Evolutionary conservation across 2,113 vertebrate species (phyloP).

Genomic region (Nothocercus nigrocapillus): DNA sequence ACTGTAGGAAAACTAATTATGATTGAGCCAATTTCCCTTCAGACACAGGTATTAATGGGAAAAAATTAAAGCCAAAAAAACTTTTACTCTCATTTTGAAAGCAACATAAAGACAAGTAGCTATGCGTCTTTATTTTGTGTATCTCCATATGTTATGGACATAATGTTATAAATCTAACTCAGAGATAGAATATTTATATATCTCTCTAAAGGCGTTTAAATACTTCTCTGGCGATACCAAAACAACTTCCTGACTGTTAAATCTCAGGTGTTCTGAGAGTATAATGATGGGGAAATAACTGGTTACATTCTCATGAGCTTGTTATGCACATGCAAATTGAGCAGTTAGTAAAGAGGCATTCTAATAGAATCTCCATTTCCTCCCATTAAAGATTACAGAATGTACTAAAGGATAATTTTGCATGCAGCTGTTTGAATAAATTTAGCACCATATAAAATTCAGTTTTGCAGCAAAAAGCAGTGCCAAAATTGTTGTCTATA

Average conservation of each 20-base stretch:
- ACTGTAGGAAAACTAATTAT: not conserved
- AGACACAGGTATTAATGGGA: not conserved
- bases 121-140: not conserved
- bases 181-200: not conserved
- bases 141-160: not conserved
- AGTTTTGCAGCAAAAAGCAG: not conserved
- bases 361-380: not conserved
- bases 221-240: not conserved
- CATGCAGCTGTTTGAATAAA: constrained; percentile 39
- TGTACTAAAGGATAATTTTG: constrained; percentile 9
- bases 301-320: not conserved
- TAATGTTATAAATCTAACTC: not conserved
- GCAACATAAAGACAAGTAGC: not conserved
- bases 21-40: constrained; percentile 21
- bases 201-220: not conserved
- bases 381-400: not conserved
- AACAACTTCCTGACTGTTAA: not conserved
- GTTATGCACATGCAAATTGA: not conserved
- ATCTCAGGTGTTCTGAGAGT: not conserved
- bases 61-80: not conserved
- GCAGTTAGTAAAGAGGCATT: not conserved
- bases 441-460: constrained; percentile 7
- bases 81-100: not conserved
- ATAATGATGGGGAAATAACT: not conserved
- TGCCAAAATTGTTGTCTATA: not conserved